Conservation (phyloP, 2,888 invertebrate species). For the Leucoptera coffeella region DNA sequence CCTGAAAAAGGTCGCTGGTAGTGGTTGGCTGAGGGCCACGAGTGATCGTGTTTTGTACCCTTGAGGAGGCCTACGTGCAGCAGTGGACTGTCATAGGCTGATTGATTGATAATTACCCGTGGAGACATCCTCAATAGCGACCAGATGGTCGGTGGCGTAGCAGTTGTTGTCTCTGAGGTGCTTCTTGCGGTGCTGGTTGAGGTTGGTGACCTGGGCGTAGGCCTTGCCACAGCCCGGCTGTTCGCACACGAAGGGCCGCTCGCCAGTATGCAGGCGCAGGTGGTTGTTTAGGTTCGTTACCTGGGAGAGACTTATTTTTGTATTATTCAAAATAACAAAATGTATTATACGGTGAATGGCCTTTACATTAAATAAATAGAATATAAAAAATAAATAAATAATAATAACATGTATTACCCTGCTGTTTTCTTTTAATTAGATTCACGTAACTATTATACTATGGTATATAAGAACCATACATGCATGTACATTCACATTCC, state of each 20-base stretch:
- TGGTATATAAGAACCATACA: too few relatives aligned
- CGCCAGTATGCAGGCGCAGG: slow-evolving; percentile 44
- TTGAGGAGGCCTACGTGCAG: too few relatives aligned
- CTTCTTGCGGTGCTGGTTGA: slow-evolving; percentile 46
- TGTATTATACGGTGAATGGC: background rate
- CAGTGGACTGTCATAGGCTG: too few relatives aligned
- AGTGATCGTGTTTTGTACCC: too few relatives aligned
- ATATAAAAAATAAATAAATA: background rate
- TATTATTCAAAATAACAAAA: background rate
- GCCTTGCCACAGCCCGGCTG: slow-evolving; percentile 46
- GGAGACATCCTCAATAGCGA: too few relatives aligned
- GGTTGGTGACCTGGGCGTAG: slow-evolving; percentile 45
- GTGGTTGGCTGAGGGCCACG: too few relatives aligned
- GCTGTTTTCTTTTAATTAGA: too few relatives aligned
- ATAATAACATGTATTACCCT: background rate
- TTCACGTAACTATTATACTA: too few relatives aligned
- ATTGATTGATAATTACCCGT: too few relatives aligned
- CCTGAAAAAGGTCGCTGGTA: too few relatives aligned
- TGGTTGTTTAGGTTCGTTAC: slow-evolving; percentile 47
- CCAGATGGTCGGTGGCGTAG: too few relatives aligned
- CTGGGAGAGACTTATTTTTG: slow-evolving; percentile 11
- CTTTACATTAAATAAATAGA: background rate
- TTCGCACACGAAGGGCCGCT: slow-evolving; percentile 40
- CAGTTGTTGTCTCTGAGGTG: slow-evolving; percentile 37
- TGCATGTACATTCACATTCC: too few relatives aligned